These are phyloP conservation scores for Empis livida DNA, from an alignment of 2,888 invertebrate species.

Conservation along the genomic window DNA sequence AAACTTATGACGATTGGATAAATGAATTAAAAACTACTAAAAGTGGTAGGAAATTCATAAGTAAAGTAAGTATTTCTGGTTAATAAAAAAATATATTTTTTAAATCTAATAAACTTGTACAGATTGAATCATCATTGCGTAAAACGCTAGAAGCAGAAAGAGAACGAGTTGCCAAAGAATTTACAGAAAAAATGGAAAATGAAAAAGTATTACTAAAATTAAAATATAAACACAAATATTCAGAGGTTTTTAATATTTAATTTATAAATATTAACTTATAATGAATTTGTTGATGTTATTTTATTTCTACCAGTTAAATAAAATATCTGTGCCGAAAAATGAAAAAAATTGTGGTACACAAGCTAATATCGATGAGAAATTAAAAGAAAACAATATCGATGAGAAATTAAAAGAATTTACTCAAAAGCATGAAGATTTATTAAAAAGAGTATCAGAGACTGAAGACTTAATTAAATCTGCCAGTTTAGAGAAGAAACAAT, in stretches of 20 bases:
- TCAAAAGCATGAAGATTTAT: slow-evolving; percentile 20
- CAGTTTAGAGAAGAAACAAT: not conserved
- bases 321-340: slow-evolving; percentile 8
- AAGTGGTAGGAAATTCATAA: slow-evolving; percentile 28
- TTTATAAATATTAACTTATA: too few relatives aligned
- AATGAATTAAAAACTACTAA: slow-evolving; percentile 26
- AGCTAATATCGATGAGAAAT: slow-evolving; percentile 22
- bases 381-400: slow-evolving; percentile 23
- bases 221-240: slow-evolving; percentile 24
- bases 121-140: slow-evolving; percentile 24
- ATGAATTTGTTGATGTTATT: too few relatives aligned
- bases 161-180: slow-evolving; percentile 20
- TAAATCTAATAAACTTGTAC: not conserved
- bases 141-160: slow-evolving; percentile 27
- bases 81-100: not conserved
- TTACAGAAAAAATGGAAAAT: slow-evolving; percentile 23
- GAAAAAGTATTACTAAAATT: slow-evolving; percentile 25
- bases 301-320: too few relatives aligned
- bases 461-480: slow-evolving; percentile 7
- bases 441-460: slow-evolving; percentile 19
- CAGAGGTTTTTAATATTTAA: slow-evolving; percentile 18
- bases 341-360: not conserved
- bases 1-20: slow-evolving; percentile 23
- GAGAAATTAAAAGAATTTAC: slow-evolving; percentile 25
- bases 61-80: slow-evolving; percentile 18